Base-by-base conservation (phyloP, 2,113 vertebrate species). In the Forbesichthys agassizii region DNA sequence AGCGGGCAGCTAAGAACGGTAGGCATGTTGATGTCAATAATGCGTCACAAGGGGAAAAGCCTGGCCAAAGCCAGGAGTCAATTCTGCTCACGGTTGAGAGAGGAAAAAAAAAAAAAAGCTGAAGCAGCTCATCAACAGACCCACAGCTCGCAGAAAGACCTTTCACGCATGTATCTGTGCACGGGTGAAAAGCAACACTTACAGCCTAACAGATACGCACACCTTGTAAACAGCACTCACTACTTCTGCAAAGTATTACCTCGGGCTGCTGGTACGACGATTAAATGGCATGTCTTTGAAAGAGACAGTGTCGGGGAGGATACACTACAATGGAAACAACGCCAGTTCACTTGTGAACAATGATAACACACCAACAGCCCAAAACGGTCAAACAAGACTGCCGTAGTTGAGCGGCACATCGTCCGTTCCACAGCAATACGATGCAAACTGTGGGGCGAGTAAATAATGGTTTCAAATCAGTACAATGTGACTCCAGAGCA, bases 11-110 rank as follows among this genome's bases (percentile, higher is more conserved):
- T 63, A 56, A 55, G 65, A 73, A 76, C 60, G 48, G 49, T 65
- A 14, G 42, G 52, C 53, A 0, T 46, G 64, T 11, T 66, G 77
- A 10, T 63, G 62, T 73, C 66, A 75, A 79, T 79, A 74, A 75
- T 68, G 54, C 79, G 69, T 61, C 71, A 66, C 74, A 79, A 79
- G 80, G 74, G 84, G 87, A 88, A 14, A 3, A 86, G 66, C 75
- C 53, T 11, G 48, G 48, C 61, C 74, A 69, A 78, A 78, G 81
- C 84, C 88, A 84, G 68, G 51, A 85, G 72, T 84, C 83, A 85
- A 69, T 84, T 75, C 73, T 77, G 47, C 75, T 56, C 27, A 33
- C 79, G 79, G 79, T 86, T 79, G 79, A 69, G 27, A 27, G 20
- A 16, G 16, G 16, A 27, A 27, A 27, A 27, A 27, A 27, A 27